Percentiles rank a stretch among this genome's conserved stretches.
Evolutionary conservation across 2,888 invertebrate species (phyloP).

Genomic region (Catocala fraxini): DNA sequence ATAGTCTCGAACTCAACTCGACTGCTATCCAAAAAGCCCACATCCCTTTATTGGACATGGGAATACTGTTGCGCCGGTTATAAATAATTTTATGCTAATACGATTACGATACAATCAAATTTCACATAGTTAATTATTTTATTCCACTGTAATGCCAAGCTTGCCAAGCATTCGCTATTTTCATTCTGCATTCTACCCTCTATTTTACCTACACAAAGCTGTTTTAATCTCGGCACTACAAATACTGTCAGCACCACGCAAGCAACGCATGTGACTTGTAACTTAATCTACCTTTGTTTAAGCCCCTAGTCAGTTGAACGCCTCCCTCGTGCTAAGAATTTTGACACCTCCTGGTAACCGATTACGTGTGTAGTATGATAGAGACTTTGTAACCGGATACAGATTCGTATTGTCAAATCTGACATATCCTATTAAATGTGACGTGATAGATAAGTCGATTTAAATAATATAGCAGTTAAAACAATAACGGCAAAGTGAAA

Average conservation of each 20-base stretch:
- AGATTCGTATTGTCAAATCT: conserved; percentile 31
- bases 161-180: neutral
- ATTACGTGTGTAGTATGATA: conserved; percentile 49
- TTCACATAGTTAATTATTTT: too few relatives aligned
- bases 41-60: too few relatives aligned
- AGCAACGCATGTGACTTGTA: conserved; percentile 42
- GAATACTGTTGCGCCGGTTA: too few relatives aligned
- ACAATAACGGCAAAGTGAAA: too few relatives aligned
- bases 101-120: too few relatives aligned
- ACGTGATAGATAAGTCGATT: too few relatives aligned
- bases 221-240: conserved; percentile 31
- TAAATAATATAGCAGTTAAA: too few relatives aligned
- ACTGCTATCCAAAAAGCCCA: too few relatives aligned
- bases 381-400: conserved; percentile 32
- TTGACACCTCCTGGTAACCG: conserved; percentile 56
- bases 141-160: too few relatives aligned
- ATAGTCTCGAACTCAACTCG: too few relatives aligned
- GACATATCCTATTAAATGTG: neutral
- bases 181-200: neutral
- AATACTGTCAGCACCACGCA: conserved; percentile 44
- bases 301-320: conserved; percentile 53
- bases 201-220: conserved; percentile 14
- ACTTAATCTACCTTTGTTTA: conserved; percentile 64
- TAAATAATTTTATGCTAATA: too few relatives aligned
- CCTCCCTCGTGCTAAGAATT: conserved; percentile 53